A percentile compares a stretch with the other conserved stretches of the same genome.
These are phyloP conservation scores for Perithous albicinctus DNA, from an alignment of 2,888 invertebrate genomes.

Conservation along the genomic window DNA sequence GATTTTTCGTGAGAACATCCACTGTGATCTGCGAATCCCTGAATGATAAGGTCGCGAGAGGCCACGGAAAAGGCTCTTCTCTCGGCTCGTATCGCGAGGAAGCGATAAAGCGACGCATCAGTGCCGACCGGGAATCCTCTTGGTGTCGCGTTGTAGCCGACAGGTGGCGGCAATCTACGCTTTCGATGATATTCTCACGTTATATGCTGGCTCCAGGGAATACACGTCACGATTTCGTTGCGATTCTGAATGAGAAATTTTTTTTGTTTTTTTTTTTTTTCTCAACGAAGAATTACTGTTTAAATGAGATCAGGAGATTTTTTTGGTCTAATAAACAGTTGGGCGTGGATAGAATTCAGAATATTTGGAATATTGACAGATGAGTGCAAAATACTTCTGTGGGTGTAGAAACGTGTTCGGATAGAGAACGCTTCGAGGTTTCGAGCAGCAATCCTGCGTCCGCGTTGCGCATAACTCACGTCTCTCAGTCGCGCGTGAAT, in stretches of 20 bases:
- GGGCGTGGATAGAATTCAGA: constrained; percentile 50
- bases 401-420: constrained; percentile 62
- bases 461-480: constrained; percentile 64
- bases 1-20: not conserved
- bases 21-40: constrained; percentile 1
- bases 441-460: constrained; percentile 48
- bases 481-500: constrained; percentile 34
- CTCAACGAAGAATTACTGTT: not conserved
- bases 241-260: not conserved
- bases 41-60: constrained; percentile 71
- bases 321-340: not conserved
- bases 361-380: constrained; percentile 48
- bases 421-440: constrained; percentile 32
- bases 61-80: constrained; percentile 54
- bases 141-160: constrained; percentile 56
- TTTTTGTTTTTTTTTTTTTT: no score
- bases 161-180: constrained; percentile 72
- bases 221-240: not conserved
- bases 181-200: constrained; percentile 38
- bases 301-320: not conserved
- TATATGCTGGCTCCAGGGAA: not conserved
- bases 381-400: constrained; percentile 55
- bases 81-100: constrained; percentile 36
- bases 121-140: constrained; percentile 63
- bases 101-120: constrained; percentile 65